These are phyloP conservation scores for Drosophila phalerata DNA, from an alignment of 2,888 invertebrate genomes.

Conservation along the genomic window DNA sequence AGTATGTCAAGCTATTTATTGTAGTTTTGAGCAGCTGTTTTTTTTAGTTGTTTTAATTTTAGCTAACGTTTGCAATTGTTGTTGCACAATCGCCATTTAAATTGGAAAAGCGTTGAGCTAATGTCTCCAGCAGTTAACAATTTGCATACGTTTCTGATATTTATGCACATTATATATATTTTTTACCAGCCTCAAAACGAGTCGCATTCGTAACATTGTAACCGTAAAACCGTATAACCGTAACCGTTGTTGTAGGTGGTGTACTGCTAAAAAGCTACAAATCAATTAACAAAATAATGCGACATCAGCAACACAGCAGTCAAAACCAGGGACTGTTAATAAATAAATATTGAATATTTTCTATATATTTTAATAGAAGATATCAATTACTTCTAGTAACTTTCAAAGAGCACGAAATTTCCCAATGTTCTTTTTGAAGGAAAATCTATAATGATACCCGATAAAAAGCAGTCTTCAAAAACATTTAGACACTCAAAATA, in stretches of 20 bases:
- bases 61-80: slow-evolving; percentile 14
- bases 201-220: slow-evolving; percentile 18
- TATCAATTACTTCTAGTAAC: no score
- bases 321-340: no score
- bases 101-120: slow-evolving; percentile 33
- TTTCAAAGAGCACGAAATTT: no score
- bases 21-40: slow-evolving; percentile 36
- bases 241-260: neutral
- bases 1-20: slow-evolving; percentile 27
- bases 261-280: slow-evolving; percentile 16
- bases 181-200: slow-evolving; percentile 7
- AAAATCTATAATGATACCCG: no score
- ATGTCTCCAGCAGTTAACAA: slow-evolving; percentile 41
- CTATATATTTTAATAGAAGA: no score
- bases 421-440: no score
- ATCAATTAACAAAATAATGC: slow-evolving; percentile 47
- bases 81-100: slow-evolving; percentile 27
- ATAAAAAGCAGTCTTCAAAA: no score
- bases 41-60: neutral
- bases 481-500: no score
- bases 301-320: slow-evolving; percentile 1
- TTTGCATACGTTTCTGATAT: slow-evolving; percentile 42
- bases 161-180: slow-evolving; percentile 10
- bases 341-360: no score
- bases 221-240: no score